phyloP scores from a whole-genome alignment of 2,113 vertebrate genomes.

The Arvicanthis niloticus region DNA sequence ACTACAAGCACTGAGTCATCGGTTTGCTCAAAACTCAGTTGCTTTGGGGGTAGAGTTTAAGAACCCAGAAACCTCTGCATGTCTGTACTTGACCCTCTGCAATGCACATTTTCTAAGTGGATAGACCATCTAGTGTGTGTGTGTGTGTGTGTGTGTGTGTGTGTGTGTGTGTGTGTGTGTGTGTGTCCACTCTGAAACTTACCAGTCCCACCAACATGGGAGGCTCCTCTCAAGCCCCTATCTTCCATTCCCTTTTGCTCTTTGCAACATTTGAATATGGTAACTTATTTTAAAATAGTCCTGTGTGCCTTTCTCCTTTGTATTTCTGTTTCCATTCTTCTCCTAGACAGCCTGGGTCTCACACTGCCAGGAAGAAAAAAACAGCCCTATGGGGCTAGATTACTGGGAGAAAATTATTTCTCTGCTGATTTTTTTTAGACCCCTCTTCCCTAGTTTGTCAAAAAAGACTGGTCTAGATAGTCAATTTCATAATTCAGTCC shows the following conservation, averaged over 20 bases:
- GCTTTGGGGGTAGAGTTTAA: not conserved
- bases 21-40: not conserved
- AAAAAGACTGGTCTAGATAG: not conserved
- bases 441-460: no score
- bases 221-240: accelerated
- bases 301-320: not conserved
- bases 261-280: not conserved
- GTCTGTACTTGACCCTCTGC: not conserved
- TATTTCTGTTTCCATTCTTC: not conserved
- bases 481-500: not conserved
- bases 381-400: no score
- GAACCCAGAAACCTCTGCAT: no score
- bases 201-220: not conserved
- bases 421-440: not conserved
- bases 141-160: accelerated
- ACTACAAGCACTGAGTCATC: not conserved
- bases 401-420: not conserved
- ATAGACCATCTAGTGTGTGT: accelerated
- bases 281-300: not conserved
- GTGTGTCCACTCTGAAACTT: not conserved
- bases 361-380: not conserved
- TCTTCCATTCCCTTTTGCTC: not conserved
- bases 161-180: not conserved
- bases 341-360: not conserved
- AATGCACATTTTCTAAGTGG: not conserved